These are phyloP conservation scores for Platysternon megacephalum DNA, from an alignment of 2,113 vertebrate genomes.

Conservation along the genomic window DNA sequence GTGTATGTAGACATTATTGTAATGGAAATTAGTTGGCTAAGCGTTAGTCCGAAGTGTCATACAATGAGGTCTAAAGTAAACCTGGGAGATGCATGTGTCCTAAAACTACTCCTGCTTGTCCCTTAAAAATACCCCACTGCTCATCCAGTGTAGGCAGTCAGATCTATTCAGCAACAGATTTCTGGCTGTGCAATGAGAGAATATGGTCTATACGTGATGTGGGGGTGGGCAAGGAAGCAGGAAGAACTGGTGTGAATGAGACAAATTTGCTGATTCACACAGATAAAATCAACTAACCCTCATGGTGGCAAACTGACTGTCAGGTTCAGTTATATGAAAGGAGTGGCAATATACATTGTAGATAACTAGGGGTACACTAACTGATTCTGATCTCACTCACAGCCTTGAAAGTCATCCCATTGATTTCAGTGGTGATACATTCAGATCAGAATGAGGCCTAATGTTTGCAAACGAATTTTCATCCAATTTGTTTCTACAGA, in stretches of 20 bases:
- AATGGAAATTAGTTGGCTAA: conserved; percentile 4
- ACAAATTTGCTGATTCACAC: conserved; percentile 1
- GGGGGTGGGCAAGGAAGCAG: not conserved
- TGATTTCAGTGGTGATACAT: conserved; percentile 10
- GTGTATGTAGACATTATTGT: not conserved
- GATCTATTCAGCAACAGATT: conserved; percentile 2
- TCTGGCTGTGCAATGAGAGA: not conserved
- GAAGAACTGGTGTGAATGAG: conserved; percentile 8
- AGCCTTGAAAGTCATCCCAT: not conserved
- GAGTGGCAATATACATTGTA: not conserved
- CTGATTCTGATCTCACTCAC: not conserved
- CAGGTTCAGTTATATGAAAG: conserved; percentile 34
- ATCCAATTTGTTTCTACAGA: not conserved
- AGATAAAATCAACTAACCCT: conserved; percentile 5
- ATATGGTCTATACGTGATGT: not conserved
- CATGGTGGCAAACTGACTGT: conserved; percentile 39
- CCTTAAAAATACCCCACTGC: not conserved
- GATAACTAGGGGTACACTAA: conserved; percentile 40
- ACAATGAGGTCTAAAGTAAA: not conserved
- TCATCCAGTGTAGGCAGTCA: not conserved
- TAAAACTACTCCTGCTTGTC: conserved; percentile 1
- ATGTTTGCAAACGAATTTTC: not conserved
- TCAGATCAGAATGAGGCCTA: not conserved
- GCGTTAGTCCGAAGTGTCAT: not conserved
- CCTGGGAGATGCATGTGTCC: not conserved